These are phyloP conservation scores for Indicator maculatus DNA, from an alignment of 2,113 vertebrate genomes.

Conservation along the genomic window DNA sequence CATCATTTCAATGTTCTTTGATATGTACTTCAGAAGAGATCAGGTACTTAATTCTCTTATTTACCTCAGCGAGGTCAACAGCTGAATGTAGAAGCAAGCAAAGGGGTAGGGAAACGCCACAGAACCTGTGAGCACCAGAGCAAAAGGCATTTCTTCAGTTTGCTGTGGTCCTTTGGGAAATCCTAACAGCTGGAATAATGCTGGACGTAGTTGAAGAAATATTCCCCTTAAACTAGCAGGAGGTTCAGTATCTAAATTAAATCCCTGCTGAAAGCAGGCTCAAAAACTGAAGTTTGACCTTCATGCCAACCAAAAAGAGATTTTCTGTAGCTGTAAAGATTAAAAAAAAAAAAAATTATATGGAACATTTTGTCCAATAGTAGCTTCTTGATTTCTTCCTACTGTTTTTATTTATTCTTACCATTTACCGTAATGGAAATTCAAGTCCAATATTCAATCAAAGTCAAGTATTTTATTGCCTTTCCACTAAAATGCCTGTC, in stretches of 20 bases:
- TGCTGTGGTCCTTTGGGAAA: neutral
- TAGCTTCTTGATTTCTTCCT: neutral
- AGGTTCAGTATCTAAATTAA: neutral
- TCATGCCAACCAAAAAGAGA: neutral
- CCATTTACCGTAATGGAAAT: constrained; percentile 12
- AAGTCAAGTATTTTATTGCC: constrained; percentile 24
- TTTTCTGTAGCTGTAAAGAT: neutral
- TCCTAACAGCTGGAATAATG: neutral
- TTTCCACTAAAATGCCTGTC: constrained; percentile 45
- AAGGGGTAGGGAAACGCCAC: neutral
- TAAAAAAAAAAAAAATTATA: neutral
- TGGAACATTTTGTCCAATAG: neutral
- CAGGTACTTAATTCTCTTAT: neutral
- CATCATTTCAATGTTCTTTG: neutral
- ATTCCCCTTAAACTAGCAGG: neutral
- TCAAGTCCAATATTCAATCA: constrained; percentile 9
- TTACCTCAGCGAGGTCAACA: neutral
- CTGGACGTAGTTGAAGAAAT: neutral
- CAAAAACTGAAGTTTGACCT: constrained; percentile 30
- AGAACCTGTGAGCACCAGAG: neutral
- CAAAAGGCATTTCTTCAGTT: neutral
- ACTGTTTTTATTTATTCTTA: constrained; percentile 23
- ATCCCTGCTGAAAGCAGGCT: neutral
- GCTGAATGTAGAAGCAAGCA: neutral
- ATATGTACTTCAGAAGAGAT: neutral